phyloP scores from a whole-genome alignment of 2,113 vertebrate genomes.

The Isurus oxyrinchus region DNA sequence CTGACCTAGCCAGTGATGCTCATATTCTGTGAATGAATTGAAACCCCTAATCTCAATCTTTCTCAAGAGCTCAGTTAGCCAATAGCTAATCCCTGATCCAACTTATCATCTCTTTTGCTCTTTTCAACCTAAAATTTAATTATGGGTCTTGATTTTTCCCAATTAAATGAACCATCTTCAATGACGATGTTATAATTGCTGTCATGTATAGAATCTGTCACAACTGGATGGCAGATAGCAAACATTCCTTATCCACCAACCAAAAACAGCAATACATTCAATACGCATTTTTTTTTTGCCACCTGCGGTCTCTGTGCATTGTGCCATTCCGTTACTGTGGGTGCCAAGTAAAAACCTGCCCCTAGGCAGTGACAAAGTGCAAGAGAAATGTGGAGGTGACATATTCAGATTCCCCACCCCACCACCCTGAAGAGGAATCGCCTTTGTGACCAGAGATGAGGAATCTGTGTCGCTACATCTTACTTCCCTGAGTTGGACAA shows the following conservation, averaged over 20 bases:
- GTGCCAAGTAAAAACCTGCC: not conserved
- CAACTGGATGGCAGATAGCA: not conserved
- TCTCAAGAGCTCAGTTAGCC: not conserved
- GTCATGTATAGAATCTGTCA: not conserved
- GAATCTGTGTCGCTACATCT: not conserved
- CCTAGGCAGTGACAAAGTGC: not conserved
- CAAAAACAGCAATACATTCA: not conserved
- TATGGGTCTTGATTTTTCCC: not conserved
- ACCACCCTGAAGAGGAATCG: not conserved
- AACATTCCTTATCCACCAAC: too few species aligned
- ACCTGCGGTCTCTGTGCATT: not conserved
- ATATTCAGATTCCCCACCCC: not conserved
- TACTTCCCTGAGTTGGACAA: not conserved
- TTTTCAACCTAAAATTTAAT: not conserved
- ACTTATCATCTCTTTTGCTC: not conserved
- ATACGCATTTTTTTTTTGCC: not conserved
- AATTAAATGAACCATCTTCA: not conserved
- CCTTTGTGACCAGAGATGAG: not conserved
- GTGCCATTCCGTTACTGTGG: not conserved
- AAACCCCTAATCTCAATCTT: not conserved
- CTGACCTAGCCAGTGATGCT: too few species aligned
- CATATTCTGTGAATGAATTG: too few species aligned
- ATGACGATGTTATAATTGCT: not conserved
- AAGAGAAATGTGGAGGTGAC: not conserved
- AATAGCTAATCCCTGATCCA: not conserved